A percentile compares a stretch with the other conserved stretches of the same genome.
These are phyloP conservation scores for Megalops cyprinoides DNA, from an alignment of 2,797 vertebrate genomes.

Conservation along the genomic window DNA sequence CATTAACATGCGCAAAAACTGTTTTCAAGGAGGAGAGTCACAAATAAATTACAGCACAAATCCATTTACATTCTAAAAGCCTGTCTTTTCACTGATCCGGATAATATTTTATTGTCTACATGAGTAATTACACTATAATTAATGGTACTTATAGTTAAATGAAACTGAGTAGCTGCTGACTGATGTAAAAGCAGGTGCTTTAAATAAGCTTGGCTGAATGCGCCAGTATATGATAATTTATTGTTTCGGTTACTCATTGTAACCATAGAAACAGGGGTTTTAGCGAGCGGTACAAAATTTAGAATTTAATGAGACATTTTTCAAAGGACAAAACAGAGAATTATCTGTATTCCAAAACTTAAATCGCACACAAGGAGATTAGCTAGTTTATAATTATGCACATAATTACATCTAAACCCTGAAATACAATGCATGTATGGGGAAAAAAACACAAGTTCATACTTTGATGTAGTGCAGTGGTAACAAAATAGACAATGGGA, in stretches of 20 bases:
- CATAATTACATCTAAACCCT: conserved; percentile 21
- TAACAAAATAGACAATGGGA: background rate
- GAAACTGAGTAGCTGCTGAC: conserved; percentile 17
- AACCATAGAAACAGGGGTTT: conserved; percentile 29
- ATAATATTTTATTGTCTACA: conserved; percentile 16
- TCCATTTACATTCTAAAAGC: conserved; percentile 14
- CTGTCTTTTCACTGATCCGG: conserved; percentile 21
- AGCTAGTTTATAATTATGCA: conserved; percentile 25
- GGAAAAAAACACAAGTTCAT: conserved; percentile 24
- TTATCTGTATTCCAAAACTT: conserved; percentile 34
- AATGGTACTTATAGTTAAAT: conserved; percentile 26
- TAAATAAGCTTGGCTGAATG: conserved; percentile 20
- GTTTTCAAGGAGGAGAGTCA: conserved; percentile 10
- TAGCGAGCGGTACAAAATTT: conserved; percentile 13
- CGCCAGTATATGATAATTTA: conserved; percentile 24
- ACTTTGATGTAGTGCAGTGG: background rate
- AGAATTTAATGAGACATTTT: conserved; percentile 31
- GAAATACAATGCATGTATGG: conserved; percentile 2
- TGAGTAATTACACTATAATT: conserved; percentile 22
- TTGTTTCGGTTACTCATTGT: conserved; percentile 28
- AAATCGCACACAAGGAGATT: conserved; percentile 24
- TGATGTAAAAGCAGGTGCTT: conserved; percentile 25
- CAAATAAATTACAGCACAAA: conserved; percentile 25
- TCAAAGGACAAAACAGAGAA: conserved; percentile 24
- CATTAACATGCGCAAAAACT: background rate